Evolutionary conservation across 2,113 vertebrate genomes (phyloP), one percentile per base, ranked within the genome.

Genomic region (Thomomys bottae): DNA sequence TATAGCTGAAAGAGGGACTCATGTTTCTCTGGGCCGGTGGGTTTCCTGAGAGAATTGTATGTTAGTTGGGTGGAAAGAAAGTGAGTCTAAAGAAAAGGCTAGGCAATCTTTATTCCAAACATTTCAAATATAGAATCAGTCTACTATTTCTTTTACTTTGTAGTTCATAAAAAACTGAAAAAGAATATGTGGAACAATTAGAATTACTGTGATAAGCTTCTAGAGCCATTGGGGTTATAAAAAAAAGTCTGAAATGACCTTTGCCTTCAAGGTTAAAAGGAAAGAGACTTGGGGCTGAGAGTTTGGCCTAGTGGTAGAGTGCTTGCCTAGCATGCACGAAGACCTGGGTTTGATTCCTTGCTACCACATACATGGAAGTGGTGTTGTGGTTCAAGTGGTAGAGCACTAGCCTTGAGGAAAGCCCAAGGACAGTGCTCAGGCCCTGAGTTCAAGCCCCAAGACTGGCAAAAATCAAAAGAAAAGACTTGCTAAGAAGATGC

Each of bases 31-130:
- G 83, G 54, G 76, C 45, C 40, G 32, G 71, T 30, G 73, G 79
- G 57, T 84, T 86, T 93, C 90, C 77, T 67, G 30, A 36, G 79
- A 84, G 70, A 68, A 78, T 64, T 66, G 36, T 11, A 20, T 20
- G 66, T 81, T 82, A 70, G 70, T 24, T 73, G 89, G 42, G 73
- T 42, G 76, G n/a, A 88, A 91, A 75, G 24, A 42, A 84, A 34
- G 34, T 26, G 18, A 75, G 59, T 81, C 42, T 75, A 32, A 88
- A 42, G 82, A 24, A 63, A 32, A 83, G 45, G 6, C 9, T 8
- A 71, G 38, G 38, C 40, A 34, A 40, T 21, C 14, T 11, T 54
- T 45, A 80, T 42, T 76, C 30, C 20, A 64, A 78, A 71, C 38
- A 86, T 83, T 86, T 77, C 63, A 87, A 36, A 76, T 23, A 18